Conservation (phyloP, 2,113 vertebrate species). For the Osmerus eperlanus region DNA sequence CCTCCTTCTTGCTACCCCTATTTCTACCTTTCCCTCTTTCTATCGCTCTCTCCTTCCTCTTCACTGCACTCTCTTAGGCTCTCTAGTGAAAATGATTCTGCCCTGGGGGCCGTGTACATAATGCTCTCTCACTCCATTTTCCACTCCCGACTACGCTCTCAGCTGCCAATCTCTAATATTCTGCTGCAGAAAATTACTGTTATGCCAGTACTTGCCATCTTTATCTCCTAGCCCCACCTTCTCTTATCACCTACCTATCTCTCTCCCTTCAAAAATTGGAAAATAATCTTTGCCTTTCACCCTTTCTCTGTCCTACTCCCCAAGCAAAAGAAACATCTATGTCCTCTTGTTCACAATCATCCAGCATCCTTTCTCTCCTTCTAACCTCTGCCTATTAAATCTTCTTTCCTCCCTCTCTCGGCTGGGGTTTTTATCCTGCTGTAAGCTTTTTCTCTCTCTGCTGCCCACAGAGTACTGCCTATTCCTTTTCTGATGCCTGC, state of each 20-base stretch:
- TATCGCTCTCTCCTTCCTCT: slow-evolving; percentile 13
- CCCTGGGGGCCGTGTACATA: slow-evolving; percentile 41
- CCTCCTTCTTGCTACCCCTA: slow-evolving; percentile 14
- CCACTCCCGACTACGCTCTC: slow-evolving; percentile 23
- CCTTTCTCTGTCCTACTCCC: background rate
- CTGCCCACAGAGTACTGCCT: background rate
- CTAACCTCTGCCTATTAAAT: background rate
- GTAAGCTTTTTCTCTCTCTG: background rate
- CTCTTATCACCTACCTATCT: background rate
- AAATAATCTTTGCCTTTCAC: background rate
- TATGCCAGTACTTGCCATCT: slow-evolving; percentile 14
- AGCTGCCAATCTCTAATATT: slow-evolving; percentile 18
- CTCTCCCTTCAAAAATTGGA: background rate
- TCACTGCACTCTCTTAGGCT: slow-evolving; percentile 33
- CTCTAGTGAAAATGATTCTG: slow-evolving; percentile 44
- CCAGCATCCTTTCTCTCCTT: background rate
- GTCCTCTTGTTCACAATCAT: background rate
- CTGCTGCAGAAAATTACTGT: slow-evolving; percentile 37
- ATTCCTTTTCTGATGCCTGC: background rate
- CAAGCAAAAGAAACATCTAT: no score
- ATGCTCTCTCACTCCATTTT: slow-evolving; percentile 45
- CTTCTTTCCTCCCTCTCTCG: background rate
- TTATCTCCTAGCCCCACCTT: background rate
- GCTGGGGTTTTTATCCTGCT: background rate
- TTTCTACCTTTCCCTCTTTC: background rate